Evolutionary conservation across 2,888 invertebrate genomes (phyloP), one percentile per base, ranked within the genome.

Genomic region (Synanthedon vespiformis): DNA sequence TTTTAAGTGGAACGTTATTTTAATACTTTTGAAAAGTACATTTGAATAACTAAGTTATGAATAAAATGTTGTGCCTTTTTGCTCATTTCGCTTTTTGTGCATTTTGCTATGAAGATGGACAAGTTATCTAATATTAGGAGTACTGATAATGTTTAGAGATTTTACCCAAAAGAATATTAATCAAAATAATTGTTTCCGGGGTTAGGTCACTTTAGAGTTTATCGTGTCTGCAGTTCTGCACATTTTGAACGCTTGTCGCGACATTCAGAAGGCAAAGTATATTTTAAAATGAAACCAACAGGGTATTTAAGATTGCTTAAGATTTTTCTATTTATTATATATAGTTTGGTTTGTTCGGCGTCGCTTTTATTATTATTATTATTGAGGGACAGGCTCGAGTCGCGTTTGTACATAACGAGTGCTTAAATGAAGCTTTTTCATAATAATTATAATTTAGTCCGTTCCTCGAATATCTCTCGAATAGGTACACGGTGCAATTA

Each of bases 221-320:
- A 22, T 22, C 4, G 61, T 63, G 62, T 64, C 64, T 18, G n/a
- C n/a, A n/a, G n/a, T n/a, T n/a, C n/a, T n/a, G 53, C 44, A 51
- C 50, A 51, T 5, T 44, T 44, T 44, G n/a, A 44, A 12, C n/a
- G 44, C 44, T 58, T 54, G 34, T 47, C 22, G 12, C 40, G 50
- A 34, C 53, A 47, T 16, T 50, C 49, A 48, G 12, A 40, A 34
- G 47, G 40, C 13, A 40, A 52, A 49, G 62, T 63, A 64, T 73
- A 62, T 68, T 64, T 72, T 70, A 70, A 77, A 79, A 79, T 77
- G 74, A 81, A 85, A 85, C 83, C 83, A 85, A 87, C 86, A 87
- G 87, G 86, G 86, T 87, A 87, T 87, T 84, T 84, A 86, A 84
- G 81, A 84, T 85, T 79, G 82, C 83, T 82, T 86, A 82, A 83